Percentiles rank a stretch among this genome's conserved stretches.
Evolutionary conservation across 2,888 invertebrate species (phyloP).

Genomic region (Macrophya annulata): DNA sequence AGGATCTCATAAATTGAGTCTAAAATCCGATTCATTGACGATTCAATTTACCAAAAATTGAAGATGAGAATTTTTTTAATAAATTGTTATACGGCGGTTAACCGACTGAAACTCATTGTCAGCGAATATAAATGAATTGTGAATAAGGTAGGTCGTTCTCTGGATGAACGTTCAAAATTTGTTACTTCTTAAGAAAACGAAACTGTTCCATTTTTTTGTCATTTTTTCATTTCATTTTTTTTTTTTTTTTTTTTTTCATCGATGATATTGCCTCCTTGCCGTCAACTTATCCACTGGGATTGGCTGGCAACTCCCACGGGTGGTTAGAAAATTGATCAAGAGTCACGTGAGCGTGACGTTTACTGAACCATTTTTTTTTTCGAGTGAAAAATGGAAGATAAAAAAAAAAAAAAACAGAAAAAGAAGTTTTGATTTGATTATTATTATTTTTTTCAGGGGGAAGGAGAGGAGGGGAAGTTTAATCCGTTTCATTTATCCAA

Average conservation of each 20-base stretch:
- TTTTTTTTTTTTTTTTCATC: background rate
- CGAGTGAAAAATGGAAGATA: too few relatives aligned
- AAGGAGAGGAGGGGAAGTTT: too few relatives aligned
- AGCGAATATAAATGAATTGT: slow-evolving; percentile 34
- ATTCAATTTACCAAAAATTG: background rate
- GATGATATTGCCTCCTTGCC: slow-evolving; percentile 11
- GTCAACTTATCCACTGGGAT: slow-evolving; percentile 20
- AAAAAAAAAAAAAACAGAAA: too few relatives aligned
- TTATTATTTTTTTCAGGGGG: too few relatives aligned
- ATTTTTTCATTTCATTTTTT: background rate
- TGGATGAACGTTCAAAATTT: slow-evolving; percentile 22
- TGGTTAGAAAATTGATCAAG: slow-evolving; percentile 35
- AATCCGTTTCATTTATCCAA: background rate
- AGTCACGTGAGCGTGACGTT: slow-evolving; percentile 29
- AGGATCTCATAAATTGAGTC: background rate
- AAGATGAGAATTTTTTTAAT: background rate
- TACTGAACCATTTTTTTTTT: background rate
- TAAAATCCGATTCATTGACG: background rate
- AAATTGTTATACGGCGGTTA: background rate
- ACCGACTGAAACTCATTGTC: slow-evolving; percentile 2
- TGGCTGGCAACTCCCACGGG: slow-evolving; percentile 22
- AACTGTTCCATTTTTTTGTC: background rate
- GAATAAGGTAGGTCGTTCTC: background rate
- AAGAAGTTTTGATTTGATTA: too few relatives aligned
- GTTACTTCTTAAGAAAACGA: background rate